Evolutionary conservation across 2,888 invertebrate species (phyloP).

Genomic region (Acanthosepion esculentum): DNA sequence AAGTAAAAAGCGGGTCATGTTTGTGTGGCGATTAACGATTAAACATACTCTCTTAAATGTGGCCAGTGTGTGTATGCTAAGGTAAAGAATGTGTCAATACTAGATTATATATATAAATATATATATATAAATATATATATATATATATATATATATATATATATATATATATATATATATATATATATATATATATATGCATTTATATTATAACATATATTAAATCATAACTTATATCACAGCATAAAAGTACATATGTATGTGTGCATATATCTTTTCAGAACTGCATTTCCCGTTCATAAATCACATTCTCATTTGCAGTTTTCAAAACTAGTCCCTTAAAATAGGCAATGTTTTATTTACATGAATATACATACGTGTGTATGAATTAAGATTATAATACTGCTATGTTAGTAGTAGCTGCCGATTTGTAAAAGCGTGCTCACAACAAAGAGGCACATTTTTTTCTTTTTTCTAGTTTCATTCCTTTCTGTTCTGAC

Average conservation of each 20-base stretch:
- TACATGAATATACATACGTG: neutral
- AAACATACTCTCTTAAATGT: neutral
- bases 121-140: neutral
- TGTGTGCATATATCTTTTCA: neutral
- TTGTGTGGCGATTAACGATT: neutral
- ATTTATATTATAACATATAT: neutral
- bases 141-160: neutral
- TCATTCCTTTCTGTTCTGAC: neutral
- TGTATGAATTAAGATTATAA: neutral
- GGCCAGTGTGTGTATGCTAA: neutral
- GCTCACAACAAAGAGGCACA: neutral
- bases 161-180: conserved; percentile 15
- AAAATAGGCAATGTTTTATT: neutral
- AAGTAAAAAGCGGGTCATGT: neutral
- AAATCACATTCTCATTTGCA: neutral
- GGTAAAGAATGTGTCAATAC: neutral
- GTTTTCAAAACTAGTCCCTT: neutral
- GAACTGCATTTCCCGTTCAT: neutral
- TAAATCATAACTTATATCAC: neutral
- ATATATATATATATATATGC: neutral
- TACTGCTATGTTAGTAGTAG: neutral
- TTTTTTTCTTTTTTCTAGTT: neutral
- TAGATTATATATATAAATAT: neutral
- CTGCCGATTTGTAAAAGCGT: neutral
- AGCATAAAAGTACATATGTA: neutral